Evolutionary conservation across 2,113 vertebrate genomes (phyloP).

Genomic region (Reinhardtius hippoglossoides): DNA sequence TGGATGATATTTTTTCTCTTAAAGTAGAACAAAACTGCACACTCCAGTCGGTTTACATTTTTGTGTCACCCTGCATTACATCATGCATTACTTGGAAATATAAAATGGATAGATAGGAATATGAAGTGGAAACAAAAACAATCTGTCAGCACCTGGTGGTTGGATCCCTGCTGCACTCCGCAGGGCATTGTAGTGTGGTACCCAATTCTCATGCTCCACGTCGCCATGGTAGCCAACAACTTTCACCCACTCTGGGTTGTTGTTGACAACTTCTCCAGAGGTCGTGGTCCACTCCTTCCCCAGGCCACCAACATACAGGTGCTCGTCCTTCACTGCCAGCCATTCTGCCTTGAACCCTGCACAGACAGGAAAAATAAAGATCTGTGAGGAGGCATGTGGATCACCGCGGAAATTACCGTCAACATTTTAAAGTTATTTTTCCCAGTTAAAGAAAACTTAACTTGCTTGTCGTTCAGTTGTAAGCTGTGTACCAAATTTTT

Average conservation of each 20-base stretch:
- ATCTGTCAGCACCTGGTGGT: constrained; percentile 86
- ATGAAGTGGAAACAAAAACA: background rate
- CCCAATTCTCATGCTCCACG: constrained; percentile 92
- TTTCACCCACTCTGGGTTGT: constrained; percentile 96
- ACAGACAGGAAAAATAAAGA: background rate
- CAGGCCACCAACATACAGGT: constrained; percentile 93
- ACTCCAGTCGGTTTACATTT: too few species aligned
- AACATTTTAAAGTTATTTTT: background rate
- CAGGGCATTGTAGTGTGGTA: constrained; percentile 85
- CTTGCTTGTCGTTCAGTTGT: too few species aligned
- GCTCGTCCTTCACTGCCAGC: constrained; percentile 93
- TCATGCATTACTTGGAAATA: background rate
- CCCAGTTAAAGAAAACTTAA: too few species aligned
- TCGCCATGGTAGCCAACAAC: constrained; percentile 88
- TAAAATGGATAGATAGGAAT: background rate
- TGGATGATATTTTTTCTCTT: too few species aligned
- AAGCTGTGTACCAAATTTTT: background rate
- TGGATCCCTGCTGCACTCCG: constrained; percentile 87
- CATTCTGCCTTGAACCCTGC: constrained; percentile 97
- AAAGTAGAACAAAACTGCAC: too few species aligned
- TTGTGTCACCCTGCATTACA: background rate
- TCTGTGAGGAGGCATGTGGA: background rate
- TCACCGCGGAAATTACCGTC: background rate
- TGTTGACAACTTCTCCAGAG: constrained; percentile 89
- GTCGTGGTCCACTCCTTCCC: constrained; percentile 98